Conservation (phyloP, 2,888 invertebrate genomes). For the Agrotis clavis region DNA sequence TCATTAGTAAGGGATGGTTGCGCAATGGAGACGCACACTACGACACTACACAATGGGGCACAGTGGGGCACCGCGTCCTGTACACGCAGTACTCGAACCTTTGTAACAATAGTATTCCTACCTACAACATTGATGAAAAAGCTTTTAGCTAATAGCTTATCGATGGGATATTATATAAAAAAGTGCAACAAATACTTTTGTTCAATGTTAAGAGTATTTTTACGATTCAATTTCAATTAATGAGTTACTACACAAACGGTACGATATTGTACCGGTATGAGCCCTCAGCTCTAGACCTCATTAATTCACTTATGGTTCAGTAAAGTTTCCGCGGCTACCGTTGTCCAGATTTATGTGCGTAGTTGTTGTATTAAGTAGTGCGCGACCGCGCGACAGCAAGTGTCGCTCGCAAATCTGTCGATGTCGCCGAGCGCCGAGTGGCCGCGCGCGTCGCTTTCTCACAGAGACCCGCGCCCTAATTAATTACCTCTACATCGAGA, state of each 20-base stretch:
- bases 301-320: background rate
- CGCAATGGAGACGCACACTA: slow-evolving; percentile 59
- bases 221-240: background rate
- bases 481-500: slow-evolving; percentile 84
- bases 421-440: slow-evolving; percentile 33
- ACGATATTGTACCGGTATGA: background rate
- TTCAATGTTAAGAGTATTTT: background rate
- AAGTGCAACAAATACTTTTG: background rate
- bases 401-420: slow-evolving; percentile 73
- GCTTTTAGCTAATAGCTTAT: slow-evolving; percentile 39
- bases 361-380: background rate
- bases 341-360: slow-evolving; percentile 9
- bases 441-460: slow-evolving; percentile 68
- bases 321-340: slow-evolving; percentile 2
- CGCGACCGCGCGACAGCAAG: slow-evolving; percentile 1
- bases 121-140: slow-evolving; percentile 54
- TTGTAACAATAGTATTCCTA: slow-evolving; percentile 64
- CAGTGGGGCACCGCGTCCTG: slow-evolving; percentile 7
- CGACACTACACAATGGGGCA: slow-evolving; percentile 7
- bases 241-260: background rate
- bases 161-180: too few species aligned
- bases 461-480: slow-evolving; percentile 81
- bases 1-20: slow-evolving; percentile 74
- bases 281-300: background rate
- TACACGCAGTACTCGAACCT: slow-evolving; percentile 43